phyloP scores from a whole-genome alignment of 2,797 vertebrate genomes.

The Muscicapa striata region DNA sequence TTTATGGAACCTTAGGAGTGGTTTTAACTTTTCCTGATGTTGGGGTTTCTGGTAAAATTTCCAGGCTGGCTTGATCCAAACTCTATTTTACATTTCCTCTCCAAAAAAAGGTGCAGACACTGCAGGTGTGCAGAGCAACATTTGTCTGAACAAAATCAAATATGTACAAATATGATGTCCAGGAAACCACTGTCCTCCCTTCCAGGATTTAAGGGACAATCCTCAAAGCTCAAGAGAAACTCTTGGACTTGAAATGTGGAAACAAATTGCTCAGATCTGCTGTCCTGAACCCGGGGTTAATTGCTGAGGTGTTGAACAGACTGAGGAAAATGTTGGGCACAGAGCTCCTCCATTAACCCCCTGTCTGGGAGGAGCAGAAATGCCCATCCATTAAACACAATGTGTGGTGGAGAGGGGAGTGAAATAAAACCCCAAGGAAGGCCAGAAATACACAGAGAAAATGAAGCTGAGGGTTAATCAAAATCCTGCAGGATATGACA shows the following conservation, averaged over 20 bases:
- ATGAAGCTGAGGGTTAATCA: neutral
- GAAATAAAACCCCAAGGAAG: neutral
- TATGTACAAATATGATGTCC: neutral
- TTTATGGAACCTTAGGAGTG: neutral
- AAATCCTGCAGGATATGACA: neutral
- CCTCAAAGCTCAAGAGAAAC: neutral
- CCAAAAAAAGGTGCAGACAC: neutral
- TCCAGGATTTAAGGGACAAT: neutral
- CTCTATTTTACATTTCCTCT: neutral
- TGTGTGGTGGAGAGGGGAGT: accelerated
- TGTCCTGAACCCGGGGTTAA: constrained; percentile 10
- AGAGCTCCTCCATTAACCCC: neutral
- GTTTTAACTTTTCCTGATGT: neutral
- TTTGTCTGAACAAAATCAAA: neutral
- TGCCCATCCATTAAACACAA: neutral
- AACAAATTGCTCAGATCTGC: neutral
- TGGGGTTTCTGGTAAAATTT: neutral
- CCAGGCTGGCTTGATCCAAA: neutral
- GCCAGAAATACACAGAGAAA: neutral
- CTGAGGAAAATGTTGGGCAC: neutral
- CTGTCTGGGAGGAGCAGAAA: neutral
- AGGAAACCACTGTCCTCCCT: neutral
- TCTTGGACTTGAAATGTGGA: neutral
- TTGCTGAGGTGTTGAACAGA: neutral
- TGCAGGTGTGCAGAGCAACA: neutral